Evolutionary conservation across 2,113 vertebrate species (phyloP).

Genomic region (Neomonachus schauinslandi): DNA sequence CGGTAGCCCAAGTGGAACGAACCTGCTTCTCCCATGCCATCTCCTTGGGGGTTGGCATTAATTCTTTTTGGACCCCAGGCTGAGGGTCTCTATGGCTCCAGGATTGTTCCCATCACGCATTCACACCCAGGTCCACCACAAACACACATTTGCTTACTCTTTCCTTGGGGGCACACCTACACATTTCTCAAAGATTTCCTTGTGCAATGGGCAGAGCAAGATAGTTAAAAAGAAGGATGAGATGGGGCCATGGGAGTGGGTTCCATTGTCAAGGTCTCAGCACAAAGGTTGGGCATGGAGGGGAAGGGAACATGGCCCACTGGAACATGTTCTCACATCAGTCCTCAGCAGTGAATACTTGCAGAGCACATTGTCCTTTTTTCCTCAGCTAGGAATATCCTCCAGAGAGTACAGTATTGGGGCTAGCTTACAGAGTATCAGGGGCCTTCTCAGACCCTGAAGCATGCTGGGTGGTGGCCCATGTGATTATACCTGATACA

Average conservation of each 20-base stretch:
- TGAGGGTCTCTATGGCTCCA: background rate
- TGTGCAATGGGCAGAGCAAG: background rate
- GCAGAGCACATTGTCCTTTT: background rate
- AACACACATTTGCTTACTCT: background rate
- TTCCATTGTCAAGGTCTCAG: background rate
- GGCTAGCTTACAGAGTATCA: background rate
- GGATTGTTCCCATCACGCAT: background rate
- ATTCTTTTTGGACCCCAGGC: background rate
- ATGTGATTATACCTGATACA: background rate
- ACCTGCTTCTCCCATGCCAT: background rate
- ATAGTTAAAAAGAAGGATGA: background rate
- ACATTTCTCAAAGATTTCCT: background rate
- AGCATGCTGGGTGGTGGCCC: background rate
- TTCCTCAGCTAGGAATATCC: background rate
- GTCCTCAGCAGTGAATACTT: background rate
- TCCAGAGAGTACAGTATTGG: background rate
- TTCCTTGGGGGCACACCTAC: background rate
- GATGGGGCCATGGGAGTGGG: background rate
- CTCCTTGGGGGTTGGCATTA: background rate
- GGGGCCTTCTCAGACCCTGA: background rate
- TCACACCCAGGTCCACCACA: rapidly evolving
- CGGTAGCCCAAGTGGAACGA: background rate
- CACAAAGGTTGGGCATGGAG: background rate
- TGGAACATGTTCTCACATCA: background rate
- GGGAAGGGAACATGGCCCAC: background rate